Base-by-base conservation (phyloP, 1,140 invertebrate genomes). In the Atopsyche davidsoni region DNA sequence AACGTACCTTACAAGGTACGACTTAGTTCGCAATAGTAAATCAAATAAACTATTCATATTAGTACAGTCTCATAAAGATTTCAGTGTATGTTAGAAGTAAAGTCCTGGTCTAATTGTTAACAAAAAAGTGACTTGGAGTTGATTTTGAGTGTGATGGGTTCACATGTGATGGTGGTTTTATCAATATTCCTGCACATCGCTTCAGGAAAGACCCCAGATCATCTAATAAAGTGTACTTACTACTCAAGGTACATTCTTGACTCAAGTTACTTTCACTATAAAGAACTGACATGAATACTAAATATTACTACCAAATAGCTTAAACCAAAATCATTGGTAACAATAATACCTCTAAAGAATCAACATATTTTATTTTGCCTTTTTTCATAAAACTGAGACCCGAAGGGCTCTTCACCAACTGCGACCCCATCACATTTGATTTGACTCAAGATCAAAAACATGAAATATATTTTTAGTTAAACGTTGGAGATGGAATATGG, bases 381-480 rank as follows among this genome's bases (percentile, higher is more conserved):
- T 28, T 28, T 28, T 28, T n/a, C 6, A 6, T 7, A 28, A 7
- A 28, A 28, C 6, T 28, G n/a, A 28, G n/a, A 7, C 6, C n/a
- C 24, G 6, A 7, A 28, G 24, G 24, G 6, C 24, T 6, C 24
- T 6, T 13, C n/a, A n/a, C 24, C 6, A 7, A 6, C 24, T 7
- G 24, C 6, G 24, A 28, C 24, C 6, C 6, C 6, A n/a, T n/a
- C 24, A 28, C 11, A 35, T 35, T 6, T 19, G n/a, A 14, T 19
- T 35, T 53, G n/a, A n/a, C n/a, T n/a, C n/a, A n/a, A n/a, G n/a
- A n/a, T n/a, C n/a, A n/a, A n/a, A n/a, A n/a, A n/a, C n/a, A 21
- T 23, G 22, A 22, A 18, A 25, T 47, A 23, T 64, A 4, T 13
- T 48, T 48, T 13, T 16, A 50, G 47, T 4, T 50, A 19, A 16